Base-by-base conservation (phyloP, 2,888 invertebrate species). In the Oxystoma pomonae region DNA sequence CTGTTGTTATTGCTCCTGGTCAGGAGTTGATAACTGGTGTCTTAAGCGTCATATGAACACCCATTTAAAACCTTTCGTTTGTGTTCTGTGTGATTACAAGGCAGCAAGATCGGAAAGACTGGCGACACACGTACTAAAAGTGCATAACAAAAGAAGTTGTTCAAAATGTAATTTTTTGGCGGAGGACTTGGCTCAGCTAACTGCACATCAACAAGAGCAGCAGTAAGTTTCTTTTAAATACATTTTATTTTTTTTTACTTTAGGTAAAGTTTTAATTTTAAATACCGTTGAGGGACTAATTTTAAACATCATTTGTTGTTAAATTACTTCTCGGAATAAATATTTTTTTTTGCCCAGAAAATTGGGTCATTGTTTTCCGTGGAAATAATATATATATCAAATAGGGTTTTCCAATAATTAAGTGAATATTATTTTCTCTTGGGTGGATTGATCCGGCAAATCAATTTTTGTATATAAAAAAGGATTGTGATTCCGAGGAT, bases 21-120 rank as follows among this genome's bases (percentile, higher is more conserved):
- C 92, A 51, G 95, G 95, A 19, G 93, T 92, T 62, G 95, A 95
- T 81, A 94, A 94, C 79, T 96, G 95, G 95, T 94, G 94, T 75
- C 83, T 95, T 65, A 94, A 95, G 80, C 86, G 95, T 57, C 95
- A 96, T 79, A 86, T 95, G 74, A 95, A 95, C 82, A 95, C 94
- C 49, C 95, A 96, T 80, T 86, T 94, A 77, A 95, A 95, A 81
- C 94, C 94, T 55, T 96, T 92, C 80, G 90, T 92, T 62, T 96
- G 95, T 80, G 88, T 90, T 72, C 84, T 95, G 61, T 96, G 95
- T 82, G 94, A 95, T 80, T 96, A 95, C 82, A 95, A 94, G 83
- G 95, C 95, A 64, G 95, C 95, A 62, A 86, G 95, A 71, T 92
- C 94, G 57, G 95, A 96, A 81, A 86, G 95, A 62, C 84, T 95